Conservation (phyloP, 2,113 vertebrate species). For the Andinoacara biseriatus region DNA sequence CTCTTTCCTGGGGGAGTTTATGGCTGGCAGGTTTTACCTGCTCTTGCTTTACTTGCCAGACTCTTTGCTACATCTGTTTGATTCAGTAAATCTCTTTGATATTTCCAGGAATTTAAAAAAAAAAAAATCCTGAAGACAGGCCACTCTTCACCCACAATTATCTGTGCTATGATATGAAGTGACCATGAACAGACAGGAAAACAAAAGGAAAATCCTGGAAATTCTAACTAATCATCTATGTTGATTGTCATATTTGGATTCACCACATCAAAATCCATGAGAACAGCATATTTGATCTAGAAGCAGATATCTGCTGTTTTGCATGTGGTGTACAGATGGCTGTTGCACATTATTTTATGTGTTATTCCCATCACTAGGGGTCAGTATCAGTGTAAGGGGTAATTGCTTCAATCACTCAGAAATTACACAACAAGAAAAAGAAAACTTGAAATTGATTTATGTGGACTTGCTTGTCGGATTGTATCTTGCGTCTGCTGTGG, state of each 20-base stretch:
- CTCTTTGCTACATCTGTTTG: neutral
- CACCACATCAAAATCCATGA: neutral
- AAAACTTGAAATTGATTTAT: neutral
- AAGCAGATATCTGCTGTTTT: neutral
- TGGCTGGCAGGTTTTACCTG: constrained; percentile 8
- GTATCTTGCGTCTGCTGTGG: neutral
- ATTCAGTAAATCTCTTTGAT: neutral
- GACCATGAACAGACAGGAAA: rapidly evolving
- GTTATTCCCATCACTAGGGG: constrained; percentile 38
- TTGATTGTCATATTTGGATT: neutral
- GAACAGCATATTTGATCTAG: neutral
- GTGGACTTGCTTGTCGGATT: neutral
- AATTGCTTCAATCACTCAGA: neutral
- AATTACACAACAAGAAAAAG: neutral
- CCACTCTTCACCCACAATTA: neutral
- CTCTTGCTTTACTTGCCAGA: neutral
- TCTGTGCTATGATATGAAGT: neutral
- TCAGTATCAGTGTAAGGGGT: constrained; percentile 28
- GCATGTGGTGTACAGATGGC: neutral
- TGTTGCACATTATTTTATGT: neutral
- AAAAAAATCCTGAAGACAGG: neutral
- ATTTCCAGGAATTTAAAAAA: neutral
- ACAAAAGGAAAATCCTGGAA: neutral
- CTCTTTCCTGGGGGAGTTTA: constrained; percentile 14
- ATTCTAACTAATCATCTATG: neutral